Conservation (phyloP, 2,113 vertebrate species). For the Pseudolaguvia tuberculata region DNA sequence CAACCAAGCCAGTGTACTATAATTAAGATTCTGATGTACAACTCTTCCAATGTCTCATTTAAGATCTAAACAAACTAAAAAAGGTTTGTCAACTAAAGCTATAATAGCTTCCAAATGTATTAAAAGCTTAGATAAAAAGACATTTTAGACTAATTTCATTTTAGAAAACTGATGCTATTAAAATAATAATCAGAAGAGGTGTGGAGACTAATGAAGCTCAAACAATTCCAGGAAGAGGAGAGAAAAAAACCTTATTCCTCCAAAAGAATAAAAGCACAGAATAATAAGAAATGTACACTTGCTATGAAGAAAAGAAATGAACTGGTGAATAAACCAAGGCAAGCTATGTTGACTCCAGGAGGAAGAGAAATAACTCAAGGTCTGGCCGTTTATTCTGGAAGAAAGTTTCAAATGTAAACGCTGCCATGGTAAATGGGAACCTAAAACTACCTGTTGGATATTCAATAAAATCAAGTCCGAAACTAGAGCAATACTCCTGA, state of each 20-base stretch:
- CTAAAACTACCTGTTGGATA: too few relatives aligned
- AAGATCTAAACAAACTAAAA: neutral
- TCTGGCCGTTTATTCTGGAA: too few relatives aligned
- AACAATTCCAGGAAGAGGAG: neutral
- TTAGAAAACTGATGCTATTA: too few relatives aligned
- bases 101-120: neutral
- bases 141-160: neutral
- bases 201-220: neutral
- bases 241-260: neutral
- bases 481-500: too few relatives aligned
- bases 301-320: neutral
- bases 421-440: too few relatives aligned
- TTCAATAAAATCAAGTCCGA: too few relatives aligned
- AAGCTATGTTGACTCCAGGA: neutral
- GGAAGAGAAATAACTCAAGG: neutral
- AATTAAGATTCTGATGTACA: slow-evolving; percentile 17
- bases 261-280: neutral
- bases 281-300: neutral
- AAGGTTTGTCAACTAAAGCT: neutral
- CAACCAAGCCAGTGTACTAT: slow-evolving; percentile 7
- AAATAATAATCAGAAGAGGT: neutral
- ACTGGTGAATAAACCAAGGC: neutral
- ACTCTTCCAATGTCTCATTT: slow-evolving; percentile 6
- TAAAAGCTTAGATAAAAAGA: neutral
- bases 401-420: too few relatives aligned